Percentiles rank a stretch among this genome's conserved stretches.
Conservation (phyloP, 2,888 invertebrate genomes). For the Drosophila emarginata region DNA sequence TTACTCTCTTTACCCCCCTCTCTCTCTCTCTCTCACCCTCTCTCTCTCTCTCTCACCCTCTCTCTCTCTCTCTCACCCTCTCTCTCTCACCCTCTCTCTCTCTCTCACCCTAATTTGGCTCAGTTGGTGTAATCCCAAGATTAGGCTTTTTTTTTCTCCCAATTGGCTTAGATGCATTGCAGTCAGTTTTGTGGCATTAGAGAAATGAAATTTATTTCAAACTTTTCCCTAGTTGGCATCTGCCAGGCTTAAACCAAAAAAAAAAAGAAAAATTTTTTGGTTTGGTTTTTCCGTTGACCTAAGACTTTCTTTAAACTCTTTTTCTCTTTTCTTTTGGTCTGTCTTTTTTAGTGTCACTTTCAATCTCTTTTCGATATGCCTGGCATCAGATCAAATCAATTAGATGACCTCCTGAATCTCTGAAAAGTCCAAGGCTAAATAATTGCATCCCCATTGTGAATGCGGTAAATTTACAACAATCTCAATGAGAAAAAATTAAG, state of each 20-base stretch:
- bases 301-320: conserved; percentile 7
- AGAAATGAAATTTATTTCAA: conserved; percentile 7
- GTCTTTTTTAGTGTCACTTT: conserved; percentile 4
- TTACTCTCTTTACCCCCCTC: not conserved
- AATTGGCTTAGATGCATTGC: conserved; percentile 3
- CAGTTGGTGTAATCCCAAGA: conserved; percentile 1
- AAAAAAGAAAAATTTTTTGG: no score
- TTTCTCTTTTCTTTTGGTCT: not conserved
- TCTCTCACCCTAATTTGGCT: not conserved
- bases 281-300: not conserved
- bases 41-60: not conserved
- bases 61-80: not conserved
- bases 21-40: not conserved
- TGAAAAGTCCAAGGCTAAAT: not conserved
- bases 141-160: not conserved
- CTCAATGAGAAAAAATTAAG: not conserved
- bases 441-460: not conserved
- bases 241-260: not conserved
- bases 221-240: not conserved
- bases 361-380: not conserved
- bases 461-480: not conserved
- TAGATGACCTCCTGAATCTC: conserved; percentile 9
- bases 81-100: not conserved
- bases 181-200: conserved; percentile 7
- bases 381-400: conserved; percentile 17